Evolutionary conservation across 2,113 vertebrate genomes (phyloP), one percentile per base, ranked within the genome.

Genomic region (Heterotilapia buettikoferi): DNA sequence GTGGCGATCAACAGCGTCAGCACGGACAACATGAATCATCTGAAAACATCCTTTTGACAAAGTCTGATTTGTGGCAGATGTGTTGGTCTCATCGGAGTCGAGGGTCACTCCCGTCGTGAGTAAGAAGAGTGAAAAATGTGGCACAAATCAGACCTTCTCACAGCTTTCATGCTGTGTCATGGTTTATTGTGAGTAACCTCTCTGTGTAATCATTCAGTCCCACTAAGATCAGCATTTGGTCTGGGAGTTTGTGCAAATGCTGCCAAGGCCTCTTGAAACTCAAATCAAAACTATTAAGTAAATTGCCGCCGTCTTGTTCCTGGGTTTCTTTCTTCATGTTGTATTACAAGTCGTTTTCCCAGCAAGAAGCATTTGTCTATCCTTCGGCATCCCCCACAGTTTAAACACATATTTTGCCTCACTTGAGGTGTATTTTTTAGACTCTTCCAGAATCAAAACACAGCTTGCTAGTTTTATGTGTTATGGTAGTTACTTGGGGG

Each of bases 261-360:
- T 86, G 80, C 89, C 87, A 90, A 84, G 61, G 57, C 88, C 56
- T 82, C 50, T 92, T 80, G 81, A 79, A 89, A 91, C 76, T 71
- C 3, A 21, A 89, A 80, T 91, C 80, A 86, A 52, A 87, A 71
- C 91, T 82, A 84, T 86, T 80, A 86, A 86, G 10, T 85, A 80
- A 92, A 92, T 86, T 80, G 81, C 18, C 52, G 24, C 52, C 82
- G 36, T 84, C 63, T 91, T 84, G 82, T 79, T 91, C 50, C 83
- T 82, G 80, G 45, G 57, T 53, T 82, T 52, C 13, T 87, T 85
- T 85, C 59, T 84, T 84, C 38, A 63, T 85, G 19, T 80, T 76
- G 84, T 80, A 84, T n/a, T 33, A 36, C 7, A 4, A 4, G 3
- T 33, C 19, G 31, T 83, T 88, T 86, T 54, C 24, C 84, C 61